Evolutionary conservation across 2,113 vertebrate genomes (phyloP).

Genomic region (Rhipidura dahli): DNA sequence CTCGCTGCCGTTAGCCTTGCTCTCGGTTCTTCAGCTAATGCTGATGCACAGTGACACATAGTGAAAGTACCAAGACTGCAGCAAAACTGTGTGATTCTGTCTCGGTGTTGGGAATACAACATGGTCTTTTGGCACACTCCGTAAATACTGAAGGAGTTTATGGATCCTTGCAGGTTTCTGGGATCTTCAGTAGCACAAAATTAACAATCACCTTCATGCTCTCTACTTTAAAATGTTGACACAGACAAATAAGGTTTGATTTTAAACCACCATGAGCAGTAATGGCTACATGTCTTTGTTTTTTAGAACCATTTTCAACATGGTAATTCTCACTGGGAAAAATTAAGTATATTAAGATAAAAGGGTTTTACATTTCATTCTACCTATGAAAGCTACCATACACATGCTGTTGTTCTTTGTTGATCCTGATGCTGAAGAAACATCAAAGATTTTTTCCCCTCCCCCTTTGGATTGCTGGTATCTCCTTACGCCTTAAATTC

Average conservation of each 20-base stretch:
- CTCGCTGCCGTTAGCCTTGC: conserved; percentile 37
- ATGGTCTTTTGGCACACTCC: not conserved
- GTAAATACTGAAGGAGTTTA: not conserved
- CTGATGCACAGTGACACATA: conserved; percentile 48
- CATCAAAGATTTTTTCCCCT: accelerated
- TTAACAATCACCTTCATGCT: not conserved
- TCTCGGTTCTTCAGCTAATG: conserved; percentile 41
- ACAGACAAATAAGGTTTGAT: not conserved
- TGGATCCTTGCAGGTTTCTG: not conserved
- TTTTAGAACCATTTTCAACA: not conserved
- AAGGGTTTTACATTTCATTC: not conserved
- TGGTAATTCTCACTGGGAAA: not conserved
- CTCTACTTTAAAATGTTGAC: not conserved
- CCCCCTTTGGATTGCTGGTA: not conserved
- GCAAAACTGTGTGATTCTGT: not conserved
- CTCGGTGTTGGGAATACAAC: not conserved
- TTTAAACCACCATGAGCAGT: not conserved
- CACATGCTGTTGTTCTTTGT: not conserved
- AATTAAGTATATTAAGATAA: not conserved
- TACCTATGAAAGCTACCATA: not conserved
- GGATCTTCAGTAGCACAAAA: not conserved
- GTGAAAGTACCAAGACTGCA: conserved; percentile 41
- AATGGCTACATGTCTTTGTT: not conserved
- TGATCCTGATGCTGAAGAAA: not conserved
- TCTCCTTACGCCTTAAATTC: not conserved